Conservation (phyloP, 2,888 invertebrate genomes). For the Abscondita cerata region DNA sequence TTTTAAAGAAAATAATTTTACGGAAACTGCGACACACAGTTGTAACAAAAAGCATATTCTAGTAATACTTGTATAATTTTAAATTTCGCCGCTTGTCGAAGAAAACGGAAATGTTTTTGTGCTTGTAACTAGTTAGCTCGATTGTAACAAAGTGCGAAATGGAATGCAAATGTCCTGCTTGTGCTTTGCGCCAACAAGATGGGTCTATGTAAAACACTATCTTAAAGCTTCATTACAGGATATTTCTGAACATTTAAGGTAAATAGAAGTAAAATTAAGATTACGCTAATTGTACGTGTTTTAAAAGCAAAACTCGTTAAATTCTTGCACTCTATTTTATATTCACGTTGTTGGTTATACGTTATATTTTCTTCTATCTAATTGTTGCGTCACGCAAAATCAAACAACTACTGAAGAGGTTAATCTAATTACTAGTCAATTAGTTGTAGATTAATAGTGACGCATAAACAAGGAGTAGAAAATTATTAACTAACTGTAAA, state of each 20-base stretch:
- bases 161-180: conserved; percentile 30
- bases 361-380: too few species aligned
- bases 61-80: conserved; percentile 21
- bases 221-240: conserved; percentile 19
- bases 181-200: conserved; percentile 16
- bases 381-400: too few species aligned
- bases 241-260: conserved; percentile 16
- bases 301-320: conserved; percentile 7
- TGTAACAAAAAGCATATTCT: conserved; percentile 12
- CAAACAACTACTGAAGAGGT: too few species aligned
- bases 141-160: conserved; percentile 24
- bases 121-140: conserved; percentile 29
- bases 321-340: background rate
- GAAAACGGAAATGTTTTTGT: conserved; percentile 25
- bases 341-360: too few species aligned
- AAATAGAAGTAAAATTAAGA: conserved; percentile 15
- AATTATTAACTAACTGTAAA: too few species aligned
- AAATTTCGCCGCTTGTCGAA: conserved; percentile 20
- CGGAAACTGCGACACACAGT: conserved; percentile 16
- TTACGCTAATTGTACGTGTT: background rate
- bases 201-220: conserved; percentile 21
- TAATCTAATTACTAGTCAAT: too few species aligned
- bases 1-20: conserved; percentile 15
- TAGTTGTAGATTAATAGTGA: too few species aligned
- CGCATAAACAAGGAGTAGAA: too few species aligned